These are phyloP conservation scores for Centruroides vittatus DNA, from an alignment of 1,140 invertebrate species.

Conservation along the genomic window DNA sequence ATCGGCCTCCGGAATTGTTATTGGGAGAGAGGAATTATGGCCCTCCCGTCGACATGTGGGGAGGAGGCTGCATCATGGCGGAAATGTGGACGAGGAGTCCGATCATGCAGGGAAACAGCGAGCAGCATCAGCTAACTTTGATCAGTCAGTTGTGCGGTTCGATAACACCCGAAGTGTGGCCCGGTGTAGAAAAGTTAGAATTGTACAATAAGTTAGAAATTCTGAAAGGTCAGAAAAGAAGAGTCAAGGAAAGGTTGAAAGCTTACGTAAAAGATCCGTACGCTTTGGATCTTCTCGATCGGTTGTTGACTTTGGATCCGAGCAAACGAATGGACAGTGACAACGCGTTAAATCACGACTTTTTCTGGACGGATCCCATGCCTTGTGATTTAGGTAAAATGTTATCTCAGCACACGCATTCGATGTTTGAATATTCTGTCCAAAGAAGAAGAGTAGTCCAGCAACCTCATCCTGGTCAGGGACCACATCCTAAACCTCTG, in stretches of 20 bases:
- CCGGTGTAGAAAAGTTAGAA: slow-evolving; percentile 84
- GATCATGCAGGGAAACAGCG: slow-evolving; percentile 73
- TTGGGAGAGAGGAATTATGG: slow-evolving; percentile 91
- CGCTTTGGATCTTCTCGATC: slow-evolving; percentile 86
- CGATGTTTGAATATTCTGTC: slow-evolving; percentile 5
- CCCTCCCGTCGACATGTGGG: slow-evolving; percentile 95
- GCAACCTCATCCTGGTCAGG: not conserved
- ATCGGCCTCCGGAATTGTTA: slow-evolving; percentile 76
- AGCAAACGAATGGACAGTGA: slow-evolving; percentile 80
- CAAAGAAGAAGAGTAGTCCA: not conserved
- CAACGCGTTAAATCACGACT: slow-evolving; percentile 88
- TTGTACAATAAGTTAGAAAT: slow-evolving; percentile 82
- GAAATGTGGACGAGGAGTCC: slow-evolving; percentile 93
- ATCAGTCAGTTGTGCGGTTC: slow-evolving; percentile 94
- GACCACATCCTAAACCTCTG: not conserved
- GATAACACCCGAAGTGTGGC: slow-evolving; percentile 73
- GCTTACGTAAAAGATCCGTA: slow-evolving; percentile 83
- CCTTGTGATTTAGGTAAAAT: slow-evolving; percentile 81
- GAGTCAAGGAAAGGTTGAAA: slow-evolving; percentile 74
- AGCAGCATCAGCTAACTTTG: slow-evolving; percentile 86
- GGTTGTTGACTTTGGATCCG: slow-evolving; percentile 80
- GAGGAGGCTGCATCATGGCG: slow-evolving; percentile 97
- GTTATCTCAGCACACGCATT: slow-evolving; percentile 64
- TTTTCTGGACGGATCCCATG: slow-evolving; percentile 96
- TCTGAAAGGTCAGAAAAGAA: slow-evolving; percentile 76